Percentiles rank a stretch among this genome's conserved stretches.
These are phyloP conservation scores for Amniataba percoides DNA, from an alignment of 2,797 vertebrate genomes.

Conservation along the genomic window DNA sequence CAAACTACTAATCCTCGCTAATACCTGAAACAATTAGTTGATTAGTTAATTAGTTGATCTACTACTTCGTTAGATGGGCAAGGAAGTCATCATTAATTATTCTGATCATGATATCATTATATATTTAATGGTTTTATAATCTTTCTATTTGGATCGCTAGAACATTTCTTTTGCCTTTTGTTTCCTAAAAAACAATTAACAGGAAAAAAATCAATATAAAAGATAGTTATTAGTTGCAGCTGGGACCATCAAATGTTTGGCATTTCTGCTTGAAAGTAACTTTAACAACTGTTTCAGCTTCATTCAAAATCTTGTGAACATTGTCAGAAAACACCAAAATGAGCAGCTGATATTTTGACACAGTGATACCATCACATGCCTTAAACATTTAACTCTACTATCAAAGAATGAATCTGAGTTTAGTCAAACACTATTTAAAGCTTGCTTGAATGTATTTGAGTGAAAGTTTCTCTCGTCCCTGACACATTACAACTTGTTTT, in stretches of 20 bases:
- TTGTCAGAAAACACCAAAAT: slow-evolving; percentile 1
- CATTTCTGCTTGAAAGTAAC: background rate
- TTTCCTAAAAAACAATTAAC: background rate
- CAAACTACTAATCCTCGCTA: background rate
- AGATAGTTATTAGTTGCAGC: background rate
- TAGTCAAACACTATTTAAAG: background rate
- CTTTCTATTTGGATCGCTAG: background rate
- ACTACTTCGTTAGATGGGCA: no score
- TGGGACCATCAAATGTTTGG: background rate
- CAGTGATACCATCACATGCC: no score
- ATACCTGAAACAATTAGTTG: background rate
- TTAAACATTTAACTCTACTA: no score
- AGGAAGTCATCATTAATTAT: background rate
- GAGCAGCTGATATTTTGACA: no score
- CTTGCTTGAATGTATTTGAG: background rate
- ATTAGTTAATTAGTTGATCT: background rate
- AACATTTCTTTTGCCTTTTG: background rate
- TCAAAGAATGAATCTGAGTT: background rate
- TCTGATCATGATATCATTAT: background rate
- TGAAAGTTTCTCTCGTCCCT: background rate
- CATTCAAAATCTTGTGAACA: background rate
- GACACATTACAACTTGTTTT: background rate
- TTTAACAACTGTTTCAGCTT: background rate
- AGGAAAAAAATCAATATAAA: background rate
- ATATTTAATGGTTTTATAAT: background rate